Conservation (phyloP, 2,797 vertebrate genomes). For the Tadarida brasiliensis region DNA sequence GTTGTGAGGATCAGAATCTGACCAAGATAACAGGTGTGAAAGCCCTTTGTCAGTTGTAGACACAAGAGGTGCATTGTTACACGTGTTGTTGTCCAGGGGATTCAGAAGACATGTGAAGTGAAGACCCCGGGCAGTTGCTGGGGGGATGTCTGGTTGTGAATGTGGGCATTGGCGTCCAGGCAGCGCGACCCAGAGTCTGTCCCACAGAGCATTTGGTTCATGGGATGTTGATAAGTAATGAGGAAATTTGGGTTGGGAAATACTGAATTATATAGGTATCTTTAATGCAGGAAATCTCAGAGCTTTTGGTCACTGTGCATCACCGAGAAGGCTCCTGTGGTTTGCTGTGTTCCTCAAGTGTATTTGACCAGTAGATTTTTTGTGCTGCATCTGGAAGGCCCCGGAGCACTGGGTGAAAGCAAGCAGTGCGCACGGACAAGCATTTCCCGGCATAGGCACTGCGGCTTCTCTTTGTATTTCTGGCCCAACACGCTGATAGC, state of each 20-base stretch:
- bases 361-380: not conserved
- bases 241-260: not conserved
- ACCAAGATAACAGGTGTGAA: not conserved
- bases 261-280: not conserved
- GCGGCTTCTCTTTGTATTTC: not conserved
- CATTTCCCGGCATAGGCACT: not conserved
- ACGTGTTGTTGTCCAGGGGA: not conserved
- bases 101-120: not conserved
- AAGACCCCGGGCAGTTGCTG: not conserved
- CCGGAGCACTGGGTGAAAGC: not conserved
- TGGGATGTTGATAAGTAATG: not conserved
- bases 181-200: not conserved
- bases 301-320: not conserved
- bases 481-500: not conserved
- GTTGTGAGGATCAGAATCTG: not conserved
- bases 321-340: not conserved
- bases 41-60: not conserved
- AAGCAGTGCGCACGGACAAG: not conserved
- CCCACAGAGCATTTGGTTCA: not conserved
- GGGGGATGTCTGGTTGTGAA: not conserved
- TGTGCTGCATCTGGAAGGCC: not conserved
- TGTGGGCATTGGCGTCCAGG: not conserved
- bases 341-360: not conserved
- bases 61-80: rapidly evolving
- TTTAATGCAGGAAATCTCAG: not conserved